Conservation (phyloP, 2,888 invertebrate species). For the Parelbella ahira region DNA sequence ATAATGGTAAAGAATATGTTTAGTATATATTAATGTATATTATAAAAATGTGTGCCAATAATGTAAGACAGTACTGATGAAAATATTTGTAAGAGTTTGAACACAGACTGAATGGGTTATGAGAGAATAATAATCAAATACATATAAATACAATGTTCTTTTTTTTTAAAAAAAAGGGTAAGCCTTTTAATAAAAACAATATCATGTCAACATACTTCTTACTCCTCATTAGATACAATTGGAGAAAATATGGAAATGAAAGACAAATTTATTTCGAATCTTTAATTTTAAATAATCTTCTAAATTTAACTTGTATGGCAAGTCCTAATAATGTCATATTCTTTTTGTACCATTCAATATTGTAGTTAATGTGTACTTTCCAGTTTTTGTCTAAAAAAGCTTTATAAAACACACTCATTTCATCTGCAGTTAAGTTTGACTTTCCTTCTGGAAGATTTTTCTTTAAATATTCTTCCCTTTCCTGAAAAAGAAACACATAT, state of each 20-base stretch:
- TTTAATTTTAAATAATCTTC: conserved; percentile 55
- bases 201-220: no score
- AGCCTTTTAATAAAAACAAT: no score
- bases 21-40: no score
- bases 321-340: conserved; percentile 84
- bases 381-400: conserved; percentile 91
- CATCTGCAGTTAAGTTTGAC: conserved; percentile 85
- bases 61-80: no score
- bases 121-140: no score
- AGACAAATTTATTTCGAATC: conserved; percentile 29
- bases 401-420: conserved; percentile 94
- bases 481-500: conserved; percentile 57
- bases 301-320: conserved; percentile 81
- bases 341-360: conserved; percentile 90
- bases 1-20: no score
- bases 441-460: conserved; percentile 67
- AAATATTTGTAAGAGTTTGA: no score
- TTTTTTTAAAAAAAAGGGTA: no score
- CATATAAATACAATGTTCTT: no score
- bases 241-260: neutral
- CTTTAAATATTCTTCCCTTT: conserved; percentile 78
- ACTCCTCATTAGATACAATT: no score
- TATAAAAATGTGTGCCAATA: no score
- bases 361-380: conserved; percentile 87
- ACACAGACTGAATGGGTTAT: no score